Percentiles rank a stretch among this genome's conserved stretches.
Evolutionary conservation across 2,888 invertebrate genomes (phyloP).

Genomic region (Melolontha melolontha): DNA sequence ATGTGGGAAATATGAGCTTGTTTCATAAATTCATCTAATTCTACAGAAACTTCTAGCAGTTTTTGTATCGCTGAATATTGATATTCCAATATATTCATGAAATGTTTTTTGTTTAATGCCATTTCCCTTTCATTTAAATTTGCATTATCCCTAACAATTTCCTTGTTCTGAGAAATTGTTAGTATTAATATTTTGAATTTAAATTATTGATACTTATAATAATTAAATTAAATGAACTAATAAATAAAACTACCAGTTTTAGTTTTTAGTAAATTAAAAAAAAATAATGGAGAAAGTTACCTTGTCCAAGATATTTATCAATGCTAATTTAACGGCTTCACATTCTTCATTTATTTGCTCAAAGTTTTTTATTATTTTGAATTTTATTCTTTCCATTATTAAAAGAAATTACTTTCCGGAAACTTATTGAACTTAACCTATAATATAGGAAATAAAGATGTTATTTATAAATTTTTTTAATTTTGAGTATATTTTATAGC

Average conservation of each 20-base stretch:
- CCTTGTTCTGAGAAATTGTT: constrained; percentile 18
- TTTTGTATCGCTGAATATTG: constrained; percentile 27
- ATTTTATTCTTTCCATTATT: constrained; percentile 28
- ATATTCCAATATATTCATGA: constrained; percentile 14
- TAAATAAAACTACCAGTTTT: too few relatives aligned
- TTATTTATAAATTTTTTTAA: too few relatives aligned
- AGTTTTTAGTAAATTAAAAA: neutral
- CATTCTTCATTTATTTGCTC: constrained; percentile 21
- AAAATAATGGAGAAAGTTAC: neutral
- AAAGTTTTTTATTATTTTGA: constrained; percentile 8
- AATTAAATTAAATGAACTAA: neutral
- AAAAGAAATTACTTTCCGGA: neutral
- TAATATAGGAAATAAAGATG: too few relatives aligned
- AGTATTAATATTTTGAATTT: too few relatives aligned
- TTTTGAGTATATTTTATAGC: too few relatives aligned
- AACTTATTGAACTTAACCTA: too few relatives aligned
- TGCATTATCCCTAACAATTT: neutral
- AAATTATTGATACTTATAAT: too few relatives aligned
- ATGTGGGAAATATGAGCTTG: neutral
- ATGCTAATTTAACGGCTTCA: neutral
- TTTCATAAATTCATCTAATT: constrained; percentile 30
- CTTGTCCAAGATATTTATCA: constrained; percentile 25
- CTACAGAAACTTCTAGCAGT: constrained; percentile 14
- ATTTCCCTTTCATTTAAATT: constrained; percentile 14
- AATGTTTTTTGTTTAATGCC: constrained; percentile 19